Evolutionary conservation across 1,140 invertebrate genomes (phyloP).

Genomic region (Neomicropteryx cornuta): DNA sequence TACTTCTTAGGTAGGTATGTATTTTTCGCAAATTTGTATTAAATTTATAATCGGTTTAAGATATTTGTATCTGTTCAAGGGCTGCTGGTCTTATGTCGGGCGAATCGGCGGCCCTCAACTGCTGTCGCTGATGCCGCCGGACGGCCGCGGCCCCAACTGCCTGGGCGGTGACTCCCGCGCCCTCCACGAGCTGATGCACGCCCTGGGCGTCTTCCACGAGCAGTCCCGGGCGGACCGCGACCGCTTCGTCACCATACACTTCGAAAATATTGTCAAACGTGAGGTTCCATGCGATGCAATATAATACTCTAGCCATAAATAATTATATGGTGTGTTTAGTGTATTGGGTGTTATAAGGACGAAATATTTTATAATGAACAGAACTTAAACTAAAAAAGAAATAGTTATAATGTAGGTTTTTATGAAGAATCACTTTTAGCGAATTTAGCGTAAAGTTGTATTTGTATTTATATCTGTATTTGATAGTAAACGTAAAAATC

Average conservation of each 20-base stretch:
- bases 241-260: slow-evolving; percentile 44
- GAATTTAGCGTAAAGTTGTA: too few species aligned
- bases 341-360: neutral
- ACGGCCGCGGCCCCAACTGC: slow-evolving; percentile 43
- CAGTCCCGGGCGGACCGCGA: slow-evolving; percentile 51
- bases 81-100: slow-evolving; percentile 60
- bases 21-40: slow-evolving; percentile 1
- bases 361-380: neutral
- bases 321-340: slow-evolving; percentile 3
- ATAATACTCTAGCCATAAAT: neutral
- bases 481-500: too few species aligned
- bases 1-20: neutral
- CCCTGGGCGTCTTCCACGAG: slow-evolving; percentile 54
- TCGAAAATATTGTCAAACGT: slow-evolving; percentile 45
- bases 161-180: slow-evolving; percentile 47
- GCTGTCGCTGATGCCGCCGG: slow-evolving; percentile 51
- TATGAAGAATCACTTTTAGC: too few species aligned
- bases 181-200: slow-evolving; percentile 57
- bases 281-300: slow-evolving; percentile 14
- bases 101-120: slow-evolving; percentile 52
- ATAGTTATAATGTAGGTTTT: too few species aligned
- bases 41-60: slow-evolving; percentile 4
- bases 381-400: neutral
- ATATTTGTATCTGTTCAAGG: slow-evolving; percentile 25
- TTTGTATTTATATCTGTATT: too few species aligned